Evolutionary conservation across 2,888 invertebrate genomes (phyloP), one percentile per base, ranked within the genome.

Genomic region (Orthosia cruda): DNA sequence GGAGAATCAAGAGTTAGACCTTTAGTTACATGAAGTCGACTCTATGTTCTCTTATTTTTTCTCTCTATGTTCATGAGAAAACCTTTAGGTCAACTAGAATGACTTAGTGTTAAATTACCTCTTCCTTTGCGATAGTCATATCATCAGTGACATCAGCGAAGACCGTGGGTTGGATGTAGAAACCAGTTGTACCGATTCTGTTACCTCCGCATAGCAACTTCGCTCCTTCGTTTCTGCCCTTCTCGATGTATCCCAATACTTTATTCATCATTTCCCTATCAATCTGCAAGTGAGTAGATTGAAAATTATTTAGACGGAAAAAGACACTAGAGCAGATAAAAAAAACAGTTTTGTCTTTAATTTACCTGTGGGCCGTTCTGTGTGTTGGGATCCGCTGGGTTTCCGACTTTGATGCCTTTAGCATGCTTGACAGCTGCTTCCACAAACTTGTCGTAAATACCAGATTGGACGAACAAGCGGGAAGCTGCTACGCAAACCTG

Each of bases 221-320:
- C 0, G 99, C 99, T 0, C 99, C 99, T 92, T 99, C 97, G 80
- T 97, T 94, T 91, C 98, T 98, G 3, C 99, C 99, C 79, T 97
- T 97, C 79, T 98, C 97, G 70, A 99, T 98, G 89, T 98, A 97
- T 2, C 96, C 96, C 80, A 99, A 90, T 23, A 99, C 97, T 93
- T 98, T 98, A 1, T 97, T 97, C 91, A 98, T 97, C 97, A 98
- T 98, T 67, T 97, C 97, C 71, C 97, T 95, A 88, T 98, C 98
- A 71, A 98, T 97, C 97, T 98, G 26, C 26, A n/a, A n/a, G n/a
- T n/a, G n/a, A n/a, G n/a, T n/a, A n/a, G n/a, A n/a, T n/a, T n/a
- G n/a, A n/a, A n/a, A n/a, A n/a, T n/a, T n/a, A n/a, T n/a, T n/a
- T n/a, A n/a, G n/a, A n/a, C n/a, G n/a, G n/a, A n/a, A n/a, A n/a